Evolutionary conservation across 2,113 vertebrate genomes (phyloP).

Genomic region (Noctilio leporinus): DNA sequence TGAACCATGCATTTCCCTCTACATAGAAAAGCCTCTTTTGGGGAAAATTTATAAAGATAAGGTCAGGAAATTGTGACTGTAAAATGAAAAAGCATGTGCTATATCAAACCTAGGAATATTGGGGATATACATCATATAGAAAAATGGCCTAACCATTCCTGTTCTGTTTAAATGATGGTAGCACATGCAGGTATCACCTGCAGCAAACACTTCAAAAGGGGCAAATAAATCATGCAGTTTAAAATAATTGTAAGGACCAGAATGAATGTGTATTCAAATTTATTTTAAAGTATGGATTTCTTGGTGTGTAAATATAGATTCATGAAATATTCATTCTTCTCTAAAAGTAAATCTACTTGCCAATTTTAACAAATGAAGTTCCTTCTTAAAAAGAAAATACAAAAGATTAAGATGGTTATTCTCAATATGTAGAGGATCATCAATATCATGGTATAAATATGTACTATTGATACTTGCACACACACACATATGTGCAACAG

Average conservation of each 20-base stretch:
- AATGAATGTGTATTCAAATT: background rate
- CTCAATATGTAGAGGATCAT: background rate
- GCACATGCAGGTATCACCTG: background rate
- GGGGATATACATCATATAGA: background rate
- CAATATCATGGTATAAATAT: background rate
- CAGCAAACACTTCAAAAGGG: background rate
- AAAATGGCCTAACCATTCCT: background rate
- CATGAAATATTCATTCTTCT: background rate
- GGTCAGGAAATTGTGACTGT: background rate
- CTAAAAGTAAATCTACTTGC: background rate
- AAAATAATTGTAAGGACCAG: background rate
- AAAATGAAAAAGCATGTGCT: background rate
- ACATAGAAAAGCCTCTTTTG: background rate
- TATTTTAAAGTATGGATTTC: background rate
- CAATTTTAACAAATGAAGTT: background rate
- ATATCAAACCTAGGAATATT: background rate
- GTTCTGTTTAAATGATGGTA: background rate
- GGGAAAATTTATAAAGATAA: background rate
- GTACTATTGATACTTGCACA: too few species aligned
- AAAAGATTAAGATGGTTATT: background rate
- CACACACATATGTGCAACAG: background rate
- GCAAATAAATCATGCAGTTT: background rate
- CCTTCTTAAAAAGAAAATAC: background rate
- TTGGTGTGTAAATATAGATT: background rate
- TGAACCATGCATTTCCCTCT: background rate